Evolutionary conservation across 1,140 invertebrate genomes (phyloP), one percentile per base, ranked within the genome.

Genomic region (Diorhabda elongata): DNA sequence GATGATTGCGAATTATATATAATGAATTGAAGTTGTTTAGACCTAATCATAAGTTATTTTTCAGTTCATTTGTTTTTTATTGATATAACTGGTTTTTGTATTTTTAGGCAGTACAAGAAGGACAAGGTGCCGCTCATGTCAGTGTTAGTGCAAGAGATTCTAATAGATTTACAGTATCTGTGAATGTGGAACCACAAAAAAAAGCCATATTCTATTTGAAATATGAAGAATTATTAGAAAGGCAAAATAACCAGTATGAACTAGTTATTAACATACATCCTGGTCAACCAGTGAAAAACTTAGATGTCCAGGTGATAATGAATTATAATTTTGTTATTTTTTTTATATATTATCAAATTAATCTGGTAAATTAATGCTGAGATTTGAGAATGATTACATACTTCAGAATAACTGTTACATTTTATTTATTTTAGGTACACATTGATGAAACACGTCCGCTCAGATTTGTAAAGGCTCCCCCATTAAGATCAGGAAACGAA

Each of bases 151-250:
- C 87, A 7, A 82, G 89, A 45, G 87, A 90, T 77, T 88, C 87
- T 0, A 89, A 89, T 73, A 82, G 85, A 57, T 89, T 90, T 74
- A 85, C 84, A 3, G 85, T 87, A 3, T 85, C 84, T 2, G 84
- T 89, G 4, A 90, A 90, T 74, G 78, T 89, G 6, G 87, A 87
- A 74, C 79, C 86, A 0, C 77, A 83, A 59, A 84, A 81, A 3
- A 85, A 85, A 74, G 86, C 85, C 0, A 80, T 82, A 0, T 90
- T 90, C 78, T 87, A 88, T 71, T 77, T 90, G 61, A 88, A 85
- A 0, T 90, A 89, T 74, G 89, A 90, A 78, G 87, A 89, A 79
- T 73, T 90, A 4, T 77, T 90, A 6, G 76, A 79, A 3, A 80
- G 87, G 4, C 80, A 84, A 47, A 82, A 85, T 60, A 86, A 85